A percentile compares a stretch with the other conserved stretches of the same genome.
Evolutionary conservation across 2,113 vertebrate genomes (phyloP).

Genomic region (Columba janthina): DNA sequence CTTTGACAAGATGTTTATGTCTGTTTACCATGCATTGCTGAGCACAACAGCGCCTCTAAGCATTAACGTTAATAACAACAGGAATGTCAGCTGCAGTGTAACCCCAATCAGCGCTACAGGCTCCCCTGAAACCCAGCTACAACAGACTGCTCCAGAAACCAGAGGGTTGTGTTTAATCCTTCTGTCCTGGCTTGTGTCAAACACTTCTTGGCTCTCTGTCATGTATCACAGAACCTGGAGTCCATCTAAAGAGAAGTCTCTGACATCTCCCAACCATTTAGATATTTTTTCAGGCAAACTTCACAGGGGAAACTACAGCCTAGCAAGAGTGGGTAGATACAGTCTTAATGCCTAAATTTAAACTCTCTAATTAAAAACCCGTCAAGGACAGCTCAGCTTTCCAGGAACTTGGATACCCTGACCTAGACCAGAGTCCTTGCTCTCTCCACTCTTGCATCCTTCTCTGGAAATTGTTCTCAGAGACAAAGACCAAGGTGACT

Average conservation of each 20-base stretch:
- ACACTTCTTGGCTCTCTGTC: neutral
- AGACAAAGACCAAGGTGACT: neutral
- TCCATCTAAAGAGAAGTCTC: neutral
- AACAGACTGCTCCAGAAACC: neutral
- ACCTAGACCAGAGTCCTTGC: neutral
- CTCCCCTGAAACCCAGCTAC: neutral
- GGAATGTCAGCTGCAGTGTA: neutral
- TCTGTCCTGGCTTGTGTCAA: neutral
- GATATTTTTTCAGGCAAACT: neutral
- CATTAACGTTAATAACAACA: neutral
- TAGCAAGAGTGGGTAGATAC: neutral
- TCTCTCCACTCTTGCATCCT: neutral
- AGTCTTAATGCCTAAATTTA: neutral
- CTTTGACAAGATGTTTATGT: neutral
- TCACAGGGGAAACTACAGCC: neutral
- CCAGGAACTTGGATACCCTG: neutral
- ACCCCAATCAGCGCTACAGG: neutral
- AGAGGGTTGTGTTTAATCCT: neutral
- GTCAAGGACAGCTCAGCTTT: neutral
- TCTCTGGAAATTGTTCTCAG: neutral
- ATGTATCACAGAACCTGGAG: neutral
- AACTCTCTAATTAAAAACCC: neutral
- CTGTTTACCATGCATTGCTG: neutral
- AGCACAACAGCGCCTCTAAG: neutral
- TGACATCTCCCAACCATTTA: neutral